Evolutionary conservation across 2,888 invertebrate genomes (phyloP).

Genomic region (Diarsia mendica): DNA sequence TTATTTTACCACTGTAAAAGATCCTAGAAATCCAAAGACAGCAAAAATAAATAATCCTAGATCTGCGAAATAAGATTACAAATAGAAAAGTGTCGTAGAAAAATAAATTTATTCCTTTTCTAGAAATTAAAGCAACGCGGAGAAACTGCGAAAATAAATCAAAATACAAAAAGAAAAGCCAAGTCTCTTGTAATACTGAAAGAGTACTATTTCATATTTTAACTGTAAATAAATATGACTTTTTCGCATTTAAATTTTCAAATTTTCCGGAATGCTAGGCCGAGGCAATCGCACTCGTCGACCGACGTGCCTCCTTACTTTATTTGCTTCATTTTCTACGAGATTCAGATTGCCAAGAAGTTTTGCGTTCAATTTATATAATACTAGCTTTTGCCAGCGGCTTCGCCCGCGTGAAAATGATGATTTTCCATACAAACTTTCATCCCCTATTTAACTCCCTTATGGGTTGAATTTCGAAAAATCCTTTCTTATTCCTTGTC

Average conservation of each 20-base stretch:
- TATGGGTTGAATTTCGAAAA: too few relatives aligned
- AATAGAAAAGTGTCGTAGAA: constrained; percentile 51
- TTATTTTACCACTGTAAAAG: constrained; percentile 6
- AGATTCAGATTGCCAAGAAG: constrained; percentile 83
- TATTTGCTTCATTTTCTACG: constrained; percentile 83
- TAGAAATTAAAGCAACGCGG: constrained; percentile 51
- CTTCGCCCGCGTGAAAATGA: too few relatives aligned
- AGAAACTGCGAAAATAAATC: constrained; percentile 58
- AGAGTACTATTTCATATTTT: constrained; percentile 57
- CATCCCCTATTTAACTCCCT: too few relatives aligned
- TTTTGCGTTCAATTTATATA: constrained; percentile 82
- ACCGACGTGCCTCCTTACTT: constrained; percentile 75
- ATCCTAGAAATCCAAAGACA: constrained; percentile 14
- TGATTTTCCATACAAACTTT: too few relatives aligned
- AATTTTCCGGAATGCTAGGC: constrained; percentile 77
- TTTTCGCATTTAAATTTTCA: constrained; percentile 76
- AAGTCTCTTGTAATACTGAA: constrained; percentile 39
- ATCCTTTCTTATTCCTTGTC: too few relatives aligned
- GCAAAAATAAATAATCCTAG: constrained; percentile 65
- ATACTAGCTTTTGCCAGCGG: too few relatives aligned
- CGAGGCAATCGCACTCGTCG: constrained; percentile 77
- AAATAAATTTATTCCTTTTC: constrained; percentile 55
- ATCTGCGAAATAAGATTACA: constrained; percentile 61
- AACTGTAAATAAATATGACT: constrained; percentile 70
- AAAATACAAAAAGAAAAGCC: constrained; percentile 45